Percentiles rank a stretch among this genome's conserved stretches.
Conservation (phyloP, 2,113 vertebrate genomes). For the Crotalus horridus region DNA sequence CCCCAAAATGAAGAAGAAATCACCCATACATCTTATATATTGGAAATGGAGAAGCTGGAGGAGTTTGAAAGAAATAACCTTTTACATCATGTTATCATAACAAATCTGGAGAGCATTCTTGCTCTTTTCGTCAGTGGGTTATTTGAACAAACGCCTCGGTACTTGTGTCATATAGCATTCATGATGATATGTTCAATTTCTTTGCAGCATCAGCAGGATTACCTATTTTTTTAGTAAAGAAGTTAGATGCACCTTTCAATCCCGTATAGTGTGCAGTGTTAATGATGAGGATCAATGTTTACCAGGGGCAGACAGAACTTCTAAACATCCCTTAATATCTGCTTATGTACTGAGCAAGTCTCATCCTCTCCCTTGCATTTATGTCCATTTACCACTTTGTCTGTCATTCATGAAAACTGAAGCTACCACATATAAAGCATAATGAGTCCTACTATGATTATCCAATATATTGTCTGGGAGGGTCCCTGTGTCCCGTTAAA, state of each 20-base stretch:
- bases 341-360: not conserved
- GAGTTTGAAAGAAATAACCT: not conserved
- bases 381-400: not conserved
- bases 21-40: not conserved
- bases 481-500: not conserved
- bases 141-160: constrained; percentile 18
- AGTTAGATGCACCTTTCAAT: not conserved
- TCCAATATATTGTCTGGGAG: not conserved
- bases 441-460: not conserved
- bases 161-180: not conserved
- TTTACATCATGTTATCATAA: not conserved
- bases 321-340: not conserved
- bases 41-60: not conserved
- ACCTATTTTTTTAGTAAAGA: not conserved
- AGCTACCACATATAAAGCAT: not conserved
- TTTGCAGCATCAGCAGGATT: not conserved
- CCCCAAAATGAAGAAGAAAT: not conserved
- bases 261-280: not conserved
- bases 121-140: not conserved
- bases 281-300: not conserved
- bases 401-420: not conserved
- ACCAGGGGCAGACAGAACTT: constrained; percentile 12
- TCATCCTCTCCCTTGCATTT: not conserved
- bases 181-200: not conserved
- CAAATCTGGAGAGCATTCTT: not conserved